These are phyloP conservation scores for Gephyroberyx darwinii DNA, from an alignment of 2,797 vertebrate genomes.

Conservation along the genomic window DNA sequence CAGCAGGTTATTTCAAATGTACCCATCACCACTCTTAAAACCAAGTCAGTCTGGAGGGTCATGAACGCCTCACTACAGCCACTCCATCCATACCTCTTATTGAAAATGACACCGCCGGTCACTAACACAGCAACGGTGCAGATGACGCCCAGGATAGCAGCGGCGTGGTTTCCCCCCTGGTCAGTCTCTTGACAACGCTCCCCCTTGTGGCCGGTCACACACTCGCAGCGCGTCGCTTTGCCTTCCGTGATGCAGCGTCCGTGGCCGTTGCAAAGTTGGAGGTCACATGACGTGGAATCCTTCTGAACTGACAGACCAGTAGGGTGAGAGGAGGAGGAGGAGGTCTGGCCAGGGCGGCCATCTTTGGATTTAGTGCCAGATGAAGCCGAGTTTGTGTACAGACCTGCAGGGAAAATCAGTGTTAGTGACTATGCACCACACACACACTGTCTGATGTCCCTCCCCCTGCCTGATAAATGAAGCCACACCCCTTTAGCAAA, in stretches of 20 bases:
- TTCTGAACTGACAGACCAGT: constrained; percentile 11
- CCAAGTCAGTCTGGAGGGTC: too few relatives aligned
- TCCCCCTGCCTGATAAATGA: too few relatives aligned
- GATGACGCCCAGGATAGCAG: constrained; percentile 72
- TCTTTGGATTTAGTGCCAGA: constrained; percentile 5
- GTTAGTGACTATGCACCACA: neutral
- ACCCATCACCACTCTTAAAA: too few relatives aligned
- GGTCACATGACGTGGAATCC: constrained; percentile 60
- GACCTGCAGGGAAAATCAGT: constrained; percentile 52
- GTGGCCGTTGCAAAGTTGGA: constrained; percentile 75
- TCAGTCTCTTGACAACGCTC: constrained; percentile 82
- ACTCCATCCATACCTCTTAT: constrained; percentile 68
- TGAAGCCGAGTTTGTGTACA: constrained; percentile 16
- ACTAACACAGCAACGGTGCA: constrained; percentile 67
- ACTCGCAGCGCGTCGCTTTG: constrained; percentile 77
- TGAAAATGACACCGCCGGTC: constrained; percentile 63
- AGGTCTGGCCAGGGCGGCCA: neutral
- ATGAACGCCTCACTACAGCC: too few relatives aligned
- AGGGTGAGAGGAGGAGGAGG: neutral
- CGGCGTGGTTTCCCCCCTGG: constrained; percentile 41
- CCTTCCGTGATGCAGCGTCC: constrained; percentile 81
- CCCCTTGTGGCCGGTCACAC: constrained; percentile 80
- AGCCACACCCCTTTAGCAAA: too few relatives aligned
- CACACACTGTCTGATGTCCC: too few relatives aligned
- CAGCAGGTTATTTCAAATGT: too few relatives aligned